These are phyloP conservation scores for Drosophila orosa DNA, from an alignment of 1,140 invertebrate species.

Conservation along the genomic window DNA sequence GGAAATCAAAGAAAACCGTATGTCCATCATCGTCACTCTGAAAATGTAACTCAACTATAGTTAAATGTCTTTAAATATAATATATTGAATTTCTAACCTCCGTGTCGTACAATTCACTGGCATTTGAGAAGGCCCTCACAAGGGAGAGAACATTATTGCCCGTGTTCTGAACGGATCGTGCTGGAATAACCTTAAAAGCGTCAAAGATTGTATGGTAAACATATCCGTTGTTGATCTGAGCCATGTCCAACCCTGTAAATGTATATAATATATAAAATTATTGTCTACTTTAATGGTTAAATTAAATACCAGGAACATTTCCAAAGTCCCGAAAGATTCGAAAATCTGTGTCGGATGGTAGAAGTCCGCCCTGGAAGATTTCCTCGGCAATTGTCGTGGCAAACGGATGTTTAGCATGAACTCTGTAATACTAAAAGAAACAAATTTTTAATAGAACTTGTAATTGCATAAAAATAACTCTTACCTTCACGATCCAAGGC, in stretches of 20 bases:
- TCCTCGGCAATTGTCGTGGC: conserved; percentile 93
- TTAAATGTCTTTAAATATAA: background rate
- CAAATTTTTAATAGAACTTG: background rate
- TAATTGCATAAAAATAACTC: background rate
- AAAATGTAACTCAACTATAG: conserved; percentile 1
- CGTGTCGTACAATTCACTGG: conserved; percentile 85
- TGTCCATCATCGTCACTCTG: conserved; percentile 84
- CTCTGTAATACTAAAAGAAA: conserved; percentile 90
- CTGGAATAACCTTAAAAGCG: conserved; percentile 89
- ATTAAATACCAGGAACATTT: conserved; percentile 86
- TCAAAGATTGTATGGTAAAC: conserved; percentile 96
- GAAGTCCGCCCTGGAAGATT: conserved; percentile 92
- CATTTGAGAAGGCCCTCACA: conserved; percentile 87
- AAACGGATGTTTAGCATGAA: conserved; percentile 91
- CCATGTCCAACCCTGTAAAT: conserved; percentile 90
- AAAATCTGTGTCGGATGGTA: conserved; percentile 95
- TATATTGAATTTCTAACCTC: conserved; percentile 22
- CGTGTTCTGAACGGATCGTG: conserved; percentile 91
- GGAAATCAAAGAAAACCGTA: conserved; percentile 91
- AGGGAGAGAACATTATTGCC: conserved; percentile 91
- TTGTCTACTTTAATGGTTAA: too few relatives aligned
- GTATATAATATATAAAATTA: background rate
- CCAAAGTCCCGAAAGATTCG: conserved; percentile 93
- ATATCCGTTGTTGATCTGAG: conserved; percentile 95
- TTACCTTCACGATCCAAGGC: conserved; percentile 94